phyloP scores from a whole-genome alignment of 2,113 vertebrate species.

The Felis chaus region DNA sequence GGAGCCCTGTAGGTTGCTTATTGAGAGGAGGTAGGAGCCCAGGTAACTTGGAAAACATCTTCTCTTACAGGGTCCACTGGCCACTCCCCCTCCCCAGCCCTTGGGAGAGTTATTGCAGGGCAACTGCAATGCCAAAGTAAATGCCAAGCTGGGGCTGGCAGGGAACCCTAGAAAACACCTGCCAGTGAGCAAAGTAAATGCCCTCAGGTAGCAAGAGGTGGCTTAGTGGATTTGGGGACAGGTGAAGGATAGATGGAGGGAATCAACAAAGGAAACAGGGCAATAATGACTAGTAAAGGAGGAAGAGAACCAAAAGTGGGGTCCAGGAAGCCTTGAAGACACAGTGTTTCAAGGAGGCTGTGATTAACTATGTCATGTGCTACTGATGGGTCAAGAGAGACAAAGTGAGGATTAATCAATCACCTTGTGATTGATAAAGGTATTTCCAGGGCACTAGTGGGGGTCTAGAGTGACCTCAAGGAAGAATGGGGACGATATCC shows the following conservation, averaged over 20 bases:
- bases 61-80: not conserved
- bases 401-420: not conserved
- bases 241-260: not conserved
- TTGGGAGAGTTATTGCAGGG: not conserved
- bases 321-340: not conserved
- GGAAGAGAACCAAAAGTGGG: not conserved
- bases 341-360: not conserved
- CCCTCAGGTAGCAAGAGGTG: not conserved
- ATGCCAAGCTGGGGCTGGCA: not conserved
- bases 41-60: not conserved
- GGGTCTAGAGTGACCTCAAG: not conserved
- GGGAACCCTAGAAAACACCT: not conserved
- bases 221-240: not conserved
- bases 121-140: conserved; percentile 1
- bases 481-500: not conserved
- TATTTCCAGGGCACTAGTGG: not conserved
- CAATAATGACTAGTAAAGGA: not conserved
- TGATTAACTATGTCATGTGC: not conserved
- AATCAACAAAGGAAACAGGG: not conserved
- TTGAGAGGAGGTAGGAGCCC: not conserved
- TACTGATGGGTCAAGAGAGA: not conserved
- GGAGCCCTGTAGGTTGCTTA: not conserved
- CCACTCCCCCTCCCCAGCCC: fast-evolving
- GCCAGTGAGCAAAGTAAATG: not conserved
- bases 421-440: not conserved